Evolutionary conservation across 2,113 vertebrate species (phyloP).

Genomic region (Eubucco bourcierii): DNA sequence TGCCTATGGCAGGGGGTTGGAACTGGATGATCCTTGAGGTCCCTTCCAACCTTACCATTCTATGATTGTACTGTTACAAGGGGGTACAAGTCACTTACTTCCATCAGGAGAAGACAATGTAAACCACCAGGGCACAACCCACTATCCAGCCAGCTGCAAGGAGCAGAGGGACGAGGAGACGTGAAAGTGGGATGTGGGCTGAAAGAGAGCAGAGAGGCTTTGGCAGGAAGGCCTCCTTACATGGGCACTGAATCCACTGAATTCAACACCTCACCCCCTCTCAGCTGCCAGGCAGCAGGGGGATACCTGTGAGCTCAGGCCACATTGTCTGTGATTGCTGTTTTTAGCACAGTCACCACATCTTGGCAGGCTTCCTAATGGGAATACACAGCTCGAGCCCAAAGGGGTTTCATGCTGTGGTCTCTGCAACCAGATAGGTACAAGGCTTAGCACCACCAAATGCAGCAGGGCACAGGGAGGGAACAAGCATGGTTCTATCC

Average conservation of each 20-base stretch:
- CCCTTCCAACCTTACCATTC: too few relatives aligned
- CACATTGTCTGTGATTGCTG: not conserved
- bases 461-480: not conserved
- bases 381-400: not conserved
- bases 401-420: not conserved
- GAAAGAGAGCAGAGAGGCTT: not conserved
- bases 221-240: not conserved
- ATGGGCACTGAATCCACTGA: rapidly evolving
- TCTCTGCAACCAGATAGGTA: not conserved
- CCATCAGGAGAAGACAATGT: constrained; percentile 79
- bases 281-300: not conserved
- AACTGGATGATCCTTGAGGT: too few relatives aligned
- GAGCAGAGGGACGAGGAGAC: constrained; percentile 70
- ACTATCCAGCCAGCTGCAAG: constrained; percentile 80
- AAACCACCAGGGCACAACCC: constrained; percentile 78
- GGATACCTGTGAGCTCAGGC: not conserved
- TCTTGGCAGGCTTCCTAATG: not conserved
- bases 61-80: too few relatives aligned
- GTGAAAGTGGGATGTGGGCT: constrained; percentile 43
- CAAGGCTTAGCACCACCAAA: not conserved
- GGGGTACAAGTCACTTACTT: not conserved
- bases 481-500: not conserved
- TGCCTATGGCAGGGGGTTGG: too few relatives aligned
- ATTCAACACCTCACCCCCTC: not conserved
- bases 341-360: not conserved